A percentile compares a stretch with the other conserved stretches of the same genome.
Evolutionary conservation across 2,888 invertebrate genomes (phyloP).

Genomic region (Oeneis ivallda): DNA sequence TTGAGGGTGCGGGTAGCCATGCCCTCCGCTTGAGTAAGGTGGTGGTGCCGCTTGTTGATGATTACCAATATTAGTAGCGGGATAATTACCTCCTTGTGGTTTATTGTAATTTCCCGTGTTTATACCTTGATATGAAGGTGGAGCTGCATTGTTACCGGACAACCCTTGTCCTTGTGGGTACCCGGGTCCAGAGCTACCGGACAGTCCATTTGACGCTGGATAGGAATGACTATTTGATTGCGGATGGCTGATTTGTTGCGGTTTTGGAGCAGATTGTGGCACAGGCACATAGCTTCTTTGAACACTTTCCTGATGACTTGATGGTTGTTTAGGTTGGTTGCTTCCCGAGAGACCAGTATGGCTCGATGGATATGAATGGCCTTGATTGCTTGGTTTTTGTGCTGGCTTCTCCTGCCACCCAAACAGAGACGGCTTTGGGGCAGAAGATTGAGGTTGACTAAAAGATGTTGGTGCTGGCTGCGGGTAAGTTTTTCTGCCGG

Average conservation of each 20-base stretch:
- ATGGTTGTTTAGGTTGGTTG: conserved; percentile 53
- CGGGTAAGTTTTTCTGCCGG: conserved; percentile 60
- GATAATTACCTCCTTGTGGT: conserved; percentile 38
- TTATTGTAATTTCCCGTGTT: conserved; percentile 41
- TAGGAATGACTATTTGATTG: conserved; percentile 57
- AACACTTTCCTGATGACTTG: conserved; percentile 60
- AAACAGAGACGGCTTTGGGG: conserved; percentile 57
- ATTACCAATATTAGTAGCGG: conserved; percentile 52
- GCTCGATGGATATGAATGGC: conserved; percentile 62
- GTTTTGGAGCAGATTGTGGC: conserved; percentile 46
- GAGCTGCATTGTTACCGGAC: conserved; percentile 52
- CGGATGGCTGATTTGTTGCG: conserved; percentile 30
- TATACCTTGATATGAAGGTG: conserved; percentile 54
- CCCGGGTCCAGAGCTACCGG: conserved; percentile 39
- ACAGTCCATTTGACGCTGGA: conserved; percentile 57
- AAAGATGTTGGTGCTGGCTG: conserved; percentile 70
- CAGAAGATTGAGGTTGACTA: conserved; percentile 61
- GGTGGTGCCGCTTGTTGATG: conserved; percentile 65
- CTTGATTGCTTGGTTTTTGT: conserved; percentile 53
- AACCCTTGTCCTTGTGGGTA: conserved; percentile 46
- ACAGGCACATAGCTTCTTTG: conserved; percentile 58
- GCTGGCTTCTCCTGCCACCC: conserved; percentile 72
- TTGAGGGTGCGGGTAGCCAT: conserved; percentile 56
- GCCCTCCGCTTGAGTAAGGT: conserved; percentile 58
- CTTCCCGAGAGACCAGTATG: conserved; percentile 62